Conservation (phyloP, 2,888 invertebrate species). For the Ormyrus thymus region DNA sequence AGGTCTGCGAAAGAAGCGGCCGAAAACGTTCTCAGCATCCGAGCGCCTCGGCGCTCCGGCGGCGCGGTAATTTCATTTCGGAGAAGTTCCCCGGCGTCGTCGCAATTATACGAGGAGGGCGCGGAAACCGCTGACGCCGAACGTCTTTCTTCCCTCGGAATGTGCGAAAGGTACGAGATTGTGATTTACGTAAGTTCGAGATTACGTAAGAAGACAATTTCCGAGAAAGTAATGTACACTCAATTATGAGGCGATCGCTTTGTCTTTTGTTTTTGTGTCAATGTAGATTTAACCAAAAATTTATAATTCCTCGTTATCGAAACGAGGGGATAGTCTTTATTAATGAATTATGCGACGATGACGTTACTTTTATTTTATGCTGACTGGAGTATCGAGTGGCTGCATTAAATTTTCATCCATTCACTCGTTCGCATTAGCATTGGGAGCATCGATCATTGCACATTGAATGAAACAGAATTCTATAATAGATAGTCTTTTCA, state of each 20-base stretch:
- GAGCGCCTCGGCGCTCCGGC: too few relatives aligned
- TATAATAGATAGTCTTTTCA: background rate
- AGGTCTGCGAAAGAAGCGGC: too few relatives aligned
- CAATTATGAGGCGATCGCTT: too few relatives aligned
- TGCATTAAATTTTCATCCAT: slow-evolving; percentile 12
- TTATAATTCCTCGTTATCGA: background rate
- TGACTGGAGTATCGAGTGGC: background rate
- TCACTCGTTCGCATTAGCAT: slow-evolving; percentile 9
- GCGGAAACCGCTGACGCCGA: too few relatives aligned
- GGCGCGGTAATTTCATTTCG: too few relatives aligned
- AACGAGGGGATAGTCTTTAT: background rate
- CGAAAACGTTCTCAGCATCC: too few relatives aligned
- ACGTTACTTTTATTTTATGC: background rate
- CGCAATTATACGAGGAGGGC: too few relatives aligned
- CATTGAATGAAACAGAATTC: background rate
- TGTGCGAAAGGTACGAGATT: too few relatives aligned
- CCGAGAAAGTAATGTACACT: background rate
- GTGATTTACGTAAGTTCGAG: background rate
- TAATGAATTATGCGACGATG: slow-evolving; percentile 1
- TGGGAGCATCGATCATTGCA: slow-evolving; percentile 2
- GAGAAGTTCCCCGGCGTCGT: too few relatives aligned
- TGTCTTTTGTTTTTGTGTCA: too few relatives aligned
- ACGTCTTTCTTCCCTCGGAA: too few relatives aligned
- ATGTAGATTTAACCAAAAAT: slow-evolving; percentile 6
- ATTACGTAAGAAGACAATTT: background rate